Conservation (phyloP, 2,888 invertebrate species). For the Arenicola marina region DNA sequence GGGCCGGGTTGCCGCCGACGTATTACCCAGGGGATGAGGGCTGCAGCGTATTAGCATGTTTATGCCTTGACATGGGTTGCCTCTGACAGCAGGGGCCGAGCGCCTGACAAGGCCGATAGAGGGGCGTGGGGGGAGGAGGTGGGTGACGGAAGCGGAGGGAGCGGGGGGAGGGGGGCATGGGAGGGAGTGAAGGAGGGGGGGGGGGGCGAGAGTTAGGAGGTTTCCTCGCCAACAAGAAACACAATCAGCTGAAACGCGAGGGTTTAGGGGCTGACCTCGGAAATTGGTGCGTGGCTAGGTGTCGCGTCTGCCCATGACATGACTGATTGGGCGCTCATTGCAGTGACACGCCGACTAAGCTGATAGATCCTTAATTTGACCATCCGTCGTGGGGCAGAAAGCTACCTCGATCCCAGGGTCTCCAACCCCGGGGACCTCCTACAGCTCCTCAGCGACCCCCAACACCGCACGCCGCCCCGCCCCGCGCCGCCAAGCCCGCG, state of each 20-base stretch:
- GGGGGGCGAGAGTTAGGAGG: too few relatives aligned
- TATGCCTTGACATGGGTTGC: not conserved
- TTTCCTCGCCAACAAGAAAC: too few relatives aligned
- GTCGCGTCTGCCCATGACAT: not conserved
- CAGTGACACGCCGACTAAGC: slow-evolving; percentile 1
- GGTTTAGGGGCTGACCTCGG: too few relatives aligned
- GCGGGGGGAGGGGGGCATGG: too few relatives aligned
- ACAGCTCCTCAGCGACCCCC: not conserved
- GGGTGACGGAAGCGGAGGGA: too few relatives aligned
- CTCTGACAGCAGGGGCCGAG: too few relatives aligned
- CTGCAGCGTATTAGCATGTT: not conserved
- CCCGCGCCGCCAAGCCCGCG: not conserved
- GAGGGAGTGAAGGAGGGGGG: too few relatives aligned
- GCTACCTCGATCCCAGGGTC: not conserved
- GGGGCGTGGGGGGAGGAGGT: too few relatives aligned
- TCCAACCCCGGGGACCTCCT: not conserved
- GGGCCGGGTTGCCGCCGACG: not conserved
- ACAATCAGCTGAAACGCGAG: not conserved
- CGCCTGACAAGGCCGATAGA: too few relatives aligned
- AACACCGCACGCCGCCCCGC: not conserved
- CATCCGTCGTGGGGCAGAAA: too few relatives aligned
- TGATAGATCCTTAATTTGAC: slow-evolving; percentile 1
- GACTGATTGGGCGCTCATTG: slow-evolving; percentile 7
- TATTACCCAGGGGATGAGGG: not conserved
- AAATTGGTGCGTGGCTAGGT: not conserved